A percentile compares a stretch with the other conserved stretches of the same genome.
Conservation (phyloP, 2,113 vertebrate genomes). For the Perca schrenkii region DNA sequence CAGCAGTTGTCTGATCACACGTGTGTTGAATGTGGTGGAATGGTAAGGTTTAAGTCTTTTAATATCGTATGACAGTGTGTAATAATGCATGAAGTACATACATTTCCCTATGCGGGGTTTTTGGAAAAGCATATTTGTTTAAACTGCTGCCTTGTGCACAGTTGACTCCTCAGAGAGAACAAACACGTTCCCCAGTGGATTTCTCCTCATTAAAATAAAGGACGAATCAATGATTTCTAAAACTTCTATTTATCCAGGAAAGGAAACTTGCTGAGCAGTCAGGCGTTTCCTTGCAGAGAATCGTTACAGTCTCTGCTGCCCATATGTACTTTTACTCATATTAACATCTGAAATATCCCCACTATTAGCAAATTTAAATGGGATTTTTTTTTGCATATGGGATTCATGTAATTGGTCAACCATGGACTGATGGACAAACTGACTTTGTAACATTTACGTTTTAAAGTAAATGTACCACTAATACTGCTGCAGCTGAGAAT, state of each 20-base stretch:
- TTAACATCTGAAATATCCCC: slow-evolving; percentile 7
- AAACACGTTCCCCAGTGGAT: slow-evolving; percentile 36
- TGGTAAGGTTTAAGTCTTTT: not conserved
- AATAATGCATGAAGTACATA: slow-evolving; percentile 42
- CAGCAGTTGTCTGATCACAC: not conserved
- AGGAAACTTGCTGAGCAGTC: slow-evolving; percentile 58
- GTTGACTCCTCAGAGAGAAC: slow-evolving; percentile 46
- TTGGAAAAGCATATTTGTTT: slow-evolving; percentile 31
- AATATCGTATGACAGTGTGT: not conserved
- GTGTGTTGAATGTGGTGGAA: not conserved
- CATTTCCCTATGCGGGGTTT: slow-evolving; percentile 16
- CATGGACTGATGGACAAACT: not conserved
- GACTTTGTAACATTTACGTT: not conserved
- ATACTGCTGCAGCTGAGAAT: too few relatives aligned
- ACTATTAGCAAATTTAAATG: not conserved
- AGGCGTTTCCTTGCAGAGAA: slow-evolving; percentile 26
- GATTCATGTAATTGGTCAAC: not conserved
- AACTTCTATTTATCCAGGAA: slow-evolving; percentile 45
- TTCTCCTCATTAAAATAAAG: slow-evolving; percentile 74
- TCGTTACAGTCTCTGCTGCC: slow-evolving; percentile 5
- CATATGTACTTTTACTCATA: not conserved
- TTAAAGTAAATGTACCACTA: not conserved
- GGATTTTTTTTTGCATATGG: not conserved
- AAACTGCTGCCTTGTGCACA: slow-evolving; percentile 48
- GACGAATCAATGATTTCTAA: slow-evolving; percentile 73